Conservation (phyloP, 2,113 vertebrate genomes). For the Lophura nycthemera region DNA sequence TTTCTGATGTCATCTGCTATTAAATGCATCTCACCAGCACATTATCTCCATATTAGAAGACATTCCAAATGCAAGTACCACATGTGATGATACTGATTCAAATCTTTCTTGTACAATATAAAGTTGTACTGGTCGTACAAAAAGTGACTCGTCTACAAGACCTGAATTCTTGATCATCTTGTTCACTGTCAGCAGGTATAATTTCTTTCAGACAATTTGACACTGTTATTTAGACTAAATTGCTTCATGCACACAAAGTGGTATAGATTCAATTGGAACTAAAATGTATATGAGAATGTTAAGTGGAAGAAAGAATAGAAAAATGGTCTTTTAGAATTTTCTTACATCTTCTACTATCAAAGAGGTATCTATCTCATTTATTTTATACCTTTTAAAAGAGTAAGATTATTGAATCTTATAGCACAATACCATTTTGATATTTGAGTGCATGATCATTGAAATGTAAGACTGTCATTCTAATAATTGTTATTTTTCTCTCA, state of each 20-base stretch:
- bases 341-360: neutral
- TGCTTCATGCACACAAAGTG: neutral
- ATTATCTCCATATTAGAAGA: neutral
- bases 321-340: neutral
- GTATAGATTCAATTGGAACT: neutral
- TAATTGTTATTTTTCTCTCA: neutral
- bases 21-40: slow-evolving; percentile 21
- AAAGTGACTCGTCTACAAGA: neutral
- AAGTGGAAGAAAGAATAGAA: neutral
- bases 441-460: neutral
- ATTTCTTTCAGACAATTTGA: neutral
- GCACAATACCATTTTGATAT: rapidly evolving
- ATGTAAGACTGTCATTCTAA: neutral
- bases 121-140: neutral
- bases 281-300: neutral
- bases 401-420: neutral
- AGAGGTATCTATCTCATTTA: neutral
- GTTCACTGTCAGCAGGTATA: neutral
- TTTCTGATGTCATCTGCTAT: slow-evolving; percentile 28
- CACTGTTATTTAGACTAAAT: neutral
- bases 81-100: neutral
- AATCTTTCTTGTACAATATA: neutral
- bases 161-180: neutral
- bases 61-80: neutral
- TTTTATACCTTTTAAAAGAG: neutral